Percentiles rank a stretch among this genome's conserved stretches.
phyloP scores from a whole-genome alignment of 2,113 vertebrate genomes.

The Sialia sialis region DNA sequence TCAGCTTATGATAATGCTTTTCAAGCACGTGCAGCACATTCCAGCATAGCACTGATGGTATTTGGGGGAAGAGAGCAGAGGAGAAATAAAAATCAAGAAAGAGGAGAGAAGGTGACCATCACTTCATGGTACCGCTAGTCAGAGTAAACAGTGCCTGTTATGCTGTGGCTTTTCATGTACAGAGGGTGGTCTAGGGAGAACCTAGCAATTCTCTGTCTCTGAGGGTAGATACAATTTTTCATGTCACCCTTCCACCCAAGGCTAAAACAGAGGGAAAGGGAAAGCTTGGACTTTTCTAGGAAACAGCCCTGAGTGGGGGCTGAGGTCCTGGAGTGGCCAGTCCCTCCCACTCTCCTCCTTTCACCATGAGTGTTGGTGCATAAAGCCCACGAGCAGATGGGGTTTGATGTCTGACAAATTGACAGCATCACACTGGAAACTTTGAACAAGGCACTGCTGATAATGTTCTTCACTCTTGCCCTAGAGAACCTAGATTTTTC shows the following conservation, averaged over 20 bases:
- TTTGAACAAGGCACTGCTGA: not conserved
- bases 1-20: not conserved
- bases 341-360: not conserved
- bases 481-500: not conserved
- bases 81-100: not conserved
- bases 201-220: not conserved
- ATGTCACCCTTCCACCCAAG: not conserved
- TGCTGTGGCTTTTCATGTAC: not conserved
- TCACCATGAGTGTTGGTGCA: fast-evolving
- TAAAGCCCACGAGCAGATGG: not conserved
- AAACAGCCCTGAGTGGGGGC: not conserved
- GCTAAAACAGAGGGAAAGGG: not conserved
- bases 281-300: not conserved
- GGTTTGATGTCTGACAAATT: not conserved
- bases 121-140: not conserved
- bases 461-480: not conserved
- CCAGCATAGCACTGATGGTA: not conserved
- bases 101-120: not conserved
- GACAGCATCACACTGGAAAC: not conserved
- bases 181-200: not conserved
- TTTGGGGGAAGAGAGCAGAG: not conserved
- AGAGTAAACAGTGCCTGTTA: not conserved
- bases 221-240: too few species aligned
- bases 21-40: not conserved
- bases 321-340: not conserved